Percentiles rank a stretch among this genome's conserved stretches.
Evolutionary conservation across 1,140 invertebrate genomes (phyloP).

Genomic region (Drosophila melanogaster): DNA sequence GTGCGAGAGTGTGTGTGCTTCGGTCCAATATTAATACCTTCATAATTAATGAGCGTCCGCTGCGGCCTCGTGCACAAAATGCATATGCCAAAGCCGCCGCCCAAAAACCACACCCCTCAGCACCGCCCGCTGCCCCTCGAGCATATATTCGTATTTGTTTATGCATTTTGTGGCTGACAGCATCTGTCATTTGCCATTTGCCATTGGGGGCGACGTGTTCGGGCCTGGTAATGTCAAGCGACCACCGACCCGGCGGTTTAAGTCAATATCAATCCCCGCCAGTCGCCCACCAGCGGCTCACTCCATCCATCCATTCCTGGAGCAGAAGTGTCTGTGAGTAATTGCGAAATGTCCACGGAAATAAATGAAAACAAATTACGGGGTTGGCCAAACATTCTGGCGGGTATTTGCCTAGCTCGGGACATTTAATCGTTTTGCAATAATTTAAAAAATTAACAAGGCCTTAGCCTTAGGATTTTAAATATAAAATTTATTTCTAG

Average conservation of each 20-base stretch:
- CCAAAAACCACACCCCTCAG: not conserved
- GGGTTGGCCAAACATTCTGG: constrained; percentile 6
- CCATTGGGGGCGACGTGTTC: constrained; percentile 49
- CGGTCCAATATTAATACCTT: constrained; percentile 55
- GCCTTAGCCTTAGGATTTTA: too few relatives aligned
- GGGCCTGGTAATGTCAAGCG: constrained; percentile 63
- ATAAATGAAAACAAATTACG: constrained; percentile 16
- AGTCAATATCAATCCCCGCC: constrained; percentile 61
- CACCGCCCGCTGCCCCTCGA: not conserved
- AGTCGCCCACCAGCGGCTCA: constrained; percentile 12
- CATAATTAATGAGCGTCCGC: constrained; percentile 70
- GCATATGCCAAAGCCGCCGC: constrained; percentile 68
- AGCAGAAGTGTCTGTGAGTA: constrained; percentile 29
- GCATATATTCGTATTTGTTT: constrained; percentile 50
- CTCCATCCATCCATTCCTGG: constrained; percentile 1
- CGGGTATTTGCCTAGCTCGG: not conserved
- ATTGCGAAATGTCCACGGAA: constrained; percentile 32
- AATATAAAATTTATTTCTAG: too few relatives aligned
- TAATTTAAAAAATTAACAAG: not conserved
- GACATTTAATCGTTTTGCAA: not conserved
- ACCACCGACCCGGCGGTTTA: constrained; percentile 54
- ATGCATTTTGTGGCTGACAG: constrained; percentile 78
- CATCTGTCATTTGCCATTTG: constrained; percentile 80
- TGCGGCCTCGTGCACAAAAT: constrained; percentile 69
- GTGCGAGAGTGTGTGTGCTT: constrained; percentile 34